Conservation (phyloP, 2,113 vertebrate species). For the Otis tarda region DNA sequence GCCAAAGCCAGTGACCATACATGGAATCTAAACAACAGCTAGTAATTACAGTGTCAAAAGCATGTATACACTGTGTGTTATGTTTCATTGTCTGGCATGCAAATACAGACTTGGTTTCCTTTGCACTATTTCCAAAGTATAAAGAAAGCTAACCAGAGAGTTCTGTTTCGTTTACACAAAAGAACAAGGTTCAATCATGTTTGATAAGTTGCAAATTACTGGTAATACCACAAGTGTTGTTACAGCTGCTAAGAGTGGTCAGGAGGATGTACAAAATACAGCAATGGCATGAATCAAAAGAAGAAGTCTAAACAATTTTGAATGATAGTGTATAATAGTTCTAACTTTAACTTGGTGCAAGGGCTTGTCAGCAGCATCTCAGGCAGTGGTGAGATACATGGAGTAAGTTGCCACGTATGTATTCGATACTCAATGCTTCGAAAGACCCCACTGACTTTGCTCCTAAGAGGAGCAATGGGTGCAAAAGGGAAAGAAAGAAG, state of each 20-base stretch:
- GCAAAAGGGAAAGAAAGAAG: neutral
- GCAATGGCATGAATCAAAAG: slow-evolving; percentile 84
- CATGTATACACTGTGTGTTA: slow-evolving; percentile 86
- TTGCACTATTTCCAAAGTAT: slow-evolving; percentile 84
- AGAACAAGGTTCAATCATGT: slow-evolving; percentile 89
- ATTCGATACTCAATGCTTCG: neutral
- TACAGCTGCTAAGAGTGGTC: slow-evolving; percentile 85
- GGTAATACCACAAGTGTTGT: slow-evolving; percentile 87
- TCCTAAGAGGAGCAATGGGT: neutral
- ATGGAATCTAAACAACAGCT: slow-evolving; percentile 86
- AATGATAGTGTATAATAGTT: slow-evolving; percentile 81
- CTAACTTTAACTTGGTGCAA: slow-evolving; percentile 74
- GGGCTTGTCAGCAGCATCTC: slow-evolving; percentile 61
- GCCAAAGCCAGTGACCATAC: slow-evolving; percentile 83
- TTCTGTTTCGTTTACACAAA: slow-evolving; percentile 86
- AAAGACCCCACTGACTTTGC: neutral
- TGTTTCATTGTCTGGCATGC: slow-evolving; percentile 89
- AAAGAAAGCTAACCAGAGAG: slow-evolving; percentile 84
- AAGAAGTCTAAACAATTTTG: slow-evolving; percentile 82
- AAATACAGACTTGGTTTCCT: slow-evolving; percentile 83
- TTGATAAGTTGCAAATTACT: slow-evolving; percentile 90
- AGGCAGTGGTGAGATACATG: slow-evolving; percentile 40
- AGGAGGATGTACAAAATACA: slow-evolving; percentile 83
- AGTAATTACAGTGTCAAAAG: slow-evolving; percentile 87
- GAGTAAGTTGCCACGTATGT: slow-evolving; percentile 42